Conservation (phyloP, 2,888 invertebrate genomes). For the Drosophila algonquin region DNA sequence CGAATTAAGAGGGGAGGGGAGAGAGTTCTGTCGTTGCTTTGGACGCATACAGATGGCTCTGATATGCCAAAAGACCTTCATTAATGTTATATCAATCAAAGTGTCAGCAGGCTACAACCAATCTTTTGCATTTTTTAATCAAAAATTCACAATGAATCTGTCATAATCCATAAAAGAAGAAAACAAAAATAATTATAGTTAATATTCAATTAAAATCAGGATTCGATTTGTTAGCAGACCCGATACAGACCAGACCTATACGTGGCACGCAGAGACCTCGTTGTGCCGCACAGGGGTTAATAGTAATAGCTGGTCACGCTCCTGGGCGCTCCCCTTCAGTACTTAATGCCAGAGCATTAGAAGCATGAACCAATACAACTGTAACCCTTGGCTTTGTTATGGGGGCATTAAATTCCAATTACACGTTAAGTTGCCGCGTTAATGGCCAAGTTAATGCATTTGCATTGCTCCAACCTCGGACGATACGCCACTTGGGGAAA, state of each 20-base stretch:
- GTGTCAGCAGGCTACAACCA: not conserved
- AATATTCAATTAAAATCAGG: not conserved
- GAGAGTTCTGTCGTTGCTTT: constrained; percentile 17
- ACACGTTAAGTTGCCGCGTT: constrained; percentile 66
- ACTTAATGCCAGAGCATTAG: constrained; percentile 40
- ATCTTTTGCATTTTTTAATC: constrained; percentile 9
- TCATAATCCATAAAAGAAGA: not conserved
- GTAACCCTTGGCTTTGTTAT: constrained; percentile 50
- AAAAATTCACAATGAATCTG: not conserved
- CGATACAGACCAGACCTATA: not conserved
- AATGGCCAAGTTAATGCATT: constrained; percentile 77
- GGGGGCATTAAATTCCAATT: constrained; percentile 74
- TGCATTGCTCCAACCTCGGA: constrained; percentile 29
- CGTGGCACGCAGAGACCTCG: not conserved
- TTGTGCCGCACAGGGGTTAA: constrained; percentile 17
- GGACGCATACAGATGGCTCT: not conserved
- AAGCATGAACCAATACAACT: constrained; percentile 42
- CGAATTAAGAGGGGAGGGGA: not conserved
- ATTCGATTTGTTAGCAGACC: not conserved
- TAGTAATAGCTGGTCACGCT: constrained; percentile 42
- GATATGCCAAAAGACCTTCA: constrained; percentile 18
- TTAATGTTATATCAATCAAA: constrained; percentile 43
- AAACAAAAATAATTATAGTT: not conserved
- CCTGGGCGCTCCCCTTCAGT: constrained; percentile 8
- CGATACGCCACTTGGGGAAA: too few species aligned